Evolutionary conservation across 2,113 vertebrate genomes (phyloP), one percentile per base, ranked within the genome.

Genomic region (Bos taurus): DNA sequence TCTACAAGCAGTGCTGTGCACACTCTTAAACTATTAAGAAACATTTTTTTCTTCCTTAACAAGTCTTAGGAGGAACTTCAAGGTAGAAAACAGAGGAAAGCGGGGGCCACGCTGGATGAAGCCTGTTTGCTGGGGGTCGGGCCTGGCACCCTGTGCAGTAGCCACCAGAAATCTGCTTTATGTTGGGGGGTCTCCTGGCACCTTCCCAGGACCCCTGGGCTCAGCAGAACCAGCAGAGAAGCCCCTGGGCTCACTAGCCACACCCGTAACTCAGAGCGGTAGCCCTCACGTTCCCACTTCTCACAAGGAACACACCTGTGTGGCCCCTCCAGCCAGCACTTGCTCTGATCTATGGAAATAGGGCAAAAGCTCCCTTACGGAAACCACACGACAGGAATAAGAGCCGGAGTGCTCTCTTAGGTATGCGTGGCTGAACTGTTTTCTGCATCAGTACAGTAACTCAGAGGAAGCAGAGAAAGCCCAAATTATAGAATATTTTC

Each of bases 401-500:
- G 74, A 33, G 56, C 88, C 74, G 43, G 88, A 56, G 60, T 6
- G 0, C 7, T 26, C 43, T 77, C 91, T 64, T n/a, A 60, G 54
- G 88, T 28, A 16, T 3, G 74, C 17, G 2, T 12, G 56, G 50
- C 46, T 48, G 50, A 94, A 17, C 3, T 14, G 89, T 52, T n/a
- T 28, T 40, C 86, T 83, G 25, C 56, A 15, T 33, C 67, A 40
- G 88, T 1, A 16, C 46, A 57, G 77, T 15, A 59, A 43, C 54
- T 94, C 83, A 19, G 36, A 90, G 52, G 81, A 56, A 82, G 82
- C 13, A 40, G 81, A 54, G 77, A 80, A 95, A 62, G 40, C 92
- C 78, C 87, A 87, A 93, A 91, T 77, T 50, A 88, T 0, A 64
- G 93, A 93, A 50, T 86, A 50, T 74, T 88, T 94, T 94, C 50